Evolutionary conservation across 2,797 vertebrate species (phyloP), one percentile per base, ranked within the genome.

Genomic region (Manis javanica): DNA sequence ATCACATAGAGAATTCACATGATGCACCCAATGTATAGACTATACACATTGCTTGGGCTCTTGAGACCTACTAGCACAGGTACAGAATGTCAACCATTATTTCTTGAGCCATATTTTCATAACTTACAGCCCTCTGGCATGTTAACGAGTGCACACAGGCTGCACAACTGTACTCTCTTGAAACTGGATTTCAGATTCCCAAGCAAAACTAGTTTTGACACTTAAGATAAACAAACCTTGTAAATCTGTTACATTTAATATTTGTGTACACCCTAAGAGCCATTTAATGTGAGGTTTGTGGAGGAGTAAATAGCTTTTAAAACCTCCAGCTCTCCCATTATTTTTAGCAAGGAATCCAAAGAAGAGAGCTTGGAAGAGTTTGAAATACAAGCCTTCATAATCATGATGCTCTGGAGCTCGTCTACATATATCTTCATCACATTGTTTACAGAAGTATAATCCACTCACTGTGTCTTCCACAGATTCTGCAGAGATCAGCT

Each of bases 181-280:
- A 93, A 96, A 88, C 3, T 87, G 69, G 34, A 96, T 96, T 96
- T 95, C 59, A 93, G 75, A 82, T 93, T 90, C 42, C 75, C 63
- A 94, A 92, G 63, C 34, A 95, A 59, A 88, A 64, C 49, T 71
- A 5, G 46, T 87, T 97, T 59, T 85, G 61, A 95, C 46, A 87
- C 49, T 69, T 95, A 86, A 72, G 92, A 94, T 90, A 96, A 92
- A 81, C 39, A 88, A 96, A 83, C 34, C 19, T 10, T 74, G 19
- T 61, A 87, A 89, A 34, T 89, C 29, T 89, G 68, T 81, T 92
- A 89, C 9, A 93, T 72, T 90, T 96, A 87, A 77, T 95, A 66
- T 77, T 82, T 92, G 42, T 42, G 49, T 69, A 57, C 53, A 7
- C 12, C 29, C 55, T 19, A 87, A 68, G 0, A 84, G 46, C 3